A percentile compares a stretch with the other conserved stretches of the same genome.
Conservation (phyloP, 2,113 vertebrate genomes). For the Lophura nycthemera region DNA sequence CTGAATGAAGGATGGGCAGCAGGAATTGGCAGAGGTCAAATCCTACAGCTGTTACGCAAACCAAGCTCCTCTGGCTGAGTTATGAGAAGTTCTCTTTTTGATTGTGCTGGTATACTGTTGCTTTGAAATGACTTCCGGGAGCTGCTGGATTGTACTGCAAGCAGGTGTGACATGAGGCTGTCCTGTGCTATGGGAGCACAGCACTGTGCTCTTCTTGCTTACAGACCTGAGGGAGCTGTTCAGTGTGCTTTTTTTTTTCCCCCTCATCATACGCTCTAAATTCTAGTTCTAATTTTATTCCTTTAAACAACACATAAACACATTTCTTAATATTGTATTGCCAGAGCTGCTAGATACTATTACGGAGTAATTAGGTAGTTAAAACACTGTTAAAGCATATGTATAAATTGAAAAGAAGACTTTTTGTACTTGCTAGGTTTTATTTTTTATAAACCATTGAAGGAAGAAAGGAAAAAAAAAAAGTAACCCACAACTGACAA, state of each 20-base stretch:
- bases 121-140: neutral
- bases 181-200: accelerated
- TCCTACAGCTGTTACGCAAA: neutral
- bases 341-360: neutral
- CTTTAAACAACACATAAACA: neutral
- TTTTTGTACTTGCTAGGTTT: neutral
- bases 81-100: neutral
- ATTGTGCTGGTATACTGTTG: neutral
- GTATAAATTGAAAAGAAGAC: neutral
- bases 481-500: neutral
- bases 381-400: neutral
- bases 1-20: neutral
- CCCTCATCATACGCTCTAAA: neutral
- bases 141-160: neutral
- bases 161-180: neutral
- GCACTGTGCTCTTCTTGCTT: neutral
- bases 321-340: neutral
- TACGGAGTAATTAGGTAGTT: constrained; percentile 19
- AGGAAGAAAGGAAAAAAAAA: neutral
- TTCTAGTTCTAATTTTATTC: constrained; percentile 1
- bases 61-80: neutral
- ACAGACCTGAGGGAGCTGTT: neutral
- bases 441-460: neutral
- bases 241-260: too few relatives aligned
- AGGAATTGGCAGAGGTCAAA: neutral